Conservation (phyloP, 2,888 invertebrate species). For the Aphidius colemani region DNA sequence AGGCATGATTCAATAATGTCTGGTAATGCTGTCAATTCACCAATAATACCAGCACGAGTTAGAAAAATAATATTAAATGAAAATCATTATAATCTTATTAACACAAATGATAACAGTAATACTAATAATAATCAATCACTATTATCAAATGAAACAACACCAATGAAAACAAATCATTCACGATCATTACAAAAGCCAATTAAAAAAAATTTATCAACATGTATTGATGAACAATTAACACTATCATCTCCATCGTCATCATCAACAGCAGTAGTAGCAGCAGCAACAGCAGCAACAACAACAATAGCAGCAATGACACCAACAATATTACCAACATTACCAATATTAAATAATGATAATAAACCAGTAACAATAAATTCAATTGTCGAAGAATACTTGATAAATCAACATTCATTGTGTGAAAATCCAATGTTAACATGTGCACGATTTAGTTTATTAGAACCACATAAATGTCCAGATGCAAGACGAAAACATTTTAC, state of each 20-base stretch:
- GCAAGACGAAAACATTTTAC: slow-evolving; percentile 69
- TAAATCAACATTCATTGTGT: slow-evolving; percentile 96
- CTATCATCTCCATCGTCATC: no score
- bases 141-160: no score
- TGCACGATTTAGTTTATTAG: slow-evolving; percentile 92
- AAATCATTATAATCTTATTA: neutral
- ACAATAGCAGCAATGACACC: slow-evolving; percentile 9
- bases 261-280: no score
- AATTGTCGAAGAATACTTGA: slow-evolving; percentile 94
- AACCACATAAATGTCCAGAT: slow-evolving; percentile 95
- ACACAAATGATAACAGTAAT: neutral
- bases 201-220: no score
- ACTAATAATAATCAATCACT: slow-evolving; percentile 23
- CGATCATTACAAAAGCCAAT: slow-evolving; percentile 28
- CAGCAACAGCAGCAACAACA: no score
- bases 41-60: slow-evolving; percentile 45
- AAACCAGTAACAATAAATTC: slow-evolving; percentile 75
- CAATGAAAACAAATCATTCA: slow-evolving; percentile 32
- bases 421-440: slow-evolving; percentile 97
- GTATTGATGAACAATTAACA: no score
- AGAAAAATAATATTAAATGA: neutral
- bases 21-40: slow-evolving; percentile 53
- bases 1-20: slow-evolving; percentile 54
- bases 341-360: slow-evolving; percentile 20
- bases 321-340: no score